Percentiles rank a stretch among this genome's conserved stretches.
phyloP scores from a whole-genome alignment of 2,888 invertebrate genomes.

The Alviniconcha strummeri region DNA sequence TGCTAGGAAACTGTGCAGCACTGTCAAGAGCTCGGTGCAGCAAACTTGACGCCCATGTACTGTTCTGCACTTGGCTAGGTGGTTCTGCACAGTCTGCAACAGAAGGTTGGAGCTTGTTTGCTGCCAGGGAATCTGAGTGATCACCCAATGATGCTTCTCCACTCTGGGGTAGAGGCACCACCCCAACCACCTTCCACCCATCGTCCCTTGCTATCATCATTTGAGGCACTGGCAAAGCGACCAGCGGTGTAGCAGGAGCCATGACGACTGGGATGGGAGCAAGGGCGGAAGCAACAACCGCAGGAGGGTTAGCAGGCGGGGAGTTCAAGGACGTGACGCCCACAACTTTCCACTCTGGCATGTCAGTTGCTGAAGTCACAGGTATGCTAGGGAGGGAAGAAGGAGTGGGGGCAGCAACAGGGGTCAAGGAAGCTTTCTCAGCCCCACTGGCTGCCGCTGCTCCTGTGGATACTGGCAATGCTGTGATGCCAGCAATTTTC shows the following conservation, averaged over 20 bases:
- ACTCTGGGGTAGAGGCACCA: conserved; percentile 20
- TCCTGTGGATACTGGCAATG: neutral
- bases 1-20: neutral
- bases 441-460: neutral
- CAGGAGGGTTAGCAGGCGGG: neutral
- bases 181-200: conserved; percentile 30
- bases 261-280: conserved; percentile 6
- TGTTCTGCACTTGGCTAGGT: neutral
- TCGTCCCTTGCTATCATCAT: neutral
- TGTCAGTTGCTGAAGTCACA: neutral
- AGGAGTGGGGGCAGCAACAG: neutral
- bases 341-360: conserved; percentile 25
- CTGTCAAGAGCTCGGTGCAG: too few relatives aligned
- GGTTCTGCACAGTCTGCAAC: neutral
- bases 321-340: conserved; percentile 19
- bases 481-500: conserved; percentile 33
- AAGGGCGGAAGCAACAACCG: neutral
- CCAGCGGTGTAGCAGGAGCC: neutral
- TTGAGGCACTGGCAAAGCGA: neutral
- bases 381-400: neutral
- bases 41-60: neutral
- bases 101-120: neutral
- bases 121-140: neutral
- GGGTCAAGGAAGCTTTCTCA: neutral
- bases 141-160: neutral